These are phyloP conservation scores for Pseudococcus viburni DNA, from an alignment of 2,888 invertebrate genomes.

Conservation along the genomic window DNA sequence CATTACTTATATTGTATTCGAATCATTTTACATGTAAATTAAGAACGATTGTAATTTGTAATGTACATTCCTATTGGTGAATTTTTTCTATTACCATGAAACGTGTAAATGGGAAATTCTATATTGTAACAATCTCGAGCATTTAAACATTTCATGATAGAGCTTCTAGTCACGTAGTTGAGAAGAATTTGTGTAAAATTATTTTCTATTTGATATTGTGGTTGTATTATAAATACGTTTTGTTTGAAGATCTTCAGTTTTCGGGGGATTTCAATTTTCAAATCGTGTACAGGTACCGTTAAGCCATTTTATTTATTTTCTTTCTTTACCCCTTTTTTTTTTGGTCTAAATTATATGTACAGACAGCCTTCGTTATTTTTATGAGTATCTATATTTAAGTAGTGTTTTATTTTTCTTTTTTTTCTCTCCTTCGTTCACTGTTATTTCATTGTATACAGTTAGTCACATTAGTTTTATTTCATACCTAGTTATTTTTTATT, in stretches of 20 bases:
- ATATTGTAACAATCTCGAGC: conserved; percentile 20
- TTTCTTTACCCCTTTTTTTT: neutral
- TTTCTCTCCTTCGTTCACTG: conserved; percentile 56
- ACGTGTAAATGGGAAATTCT: conserved; percentile 9
- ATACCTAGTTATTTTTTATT: conserved; percentile 58
- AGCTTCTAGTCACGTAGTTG: conserved; percentile 49
- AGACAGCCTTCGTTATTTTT: conserved; percentile 37
- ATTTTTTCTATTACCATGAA: conserved; percentile 6
- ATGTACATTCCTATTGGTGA: neutral
- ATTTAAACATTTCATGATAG: conserved; percentile 48
- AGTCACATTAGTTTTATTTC: conserved; percentile 63
- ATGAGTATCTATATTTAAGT: neutral
- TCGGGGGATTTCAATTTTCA: neutral
- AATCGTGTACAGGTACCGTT: conserved; percentile 12
- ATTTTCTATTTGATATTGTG: neutral
- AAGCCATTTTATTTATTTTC: neutral
- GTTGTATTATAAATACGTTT: conserved; percentile 29
- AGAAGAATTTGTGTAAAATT: conserved; percentile 28
- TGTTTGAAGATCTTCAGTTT: neutral
- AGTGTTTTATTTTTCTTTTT: conserved; percentile 53
- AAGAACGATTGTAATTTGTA: neutral
- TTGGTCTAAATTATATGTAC: conserved; percentile 24
- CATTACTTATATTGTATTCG: conserved; percentile 29
- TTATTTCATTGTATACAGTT: conserved; percentile 65
- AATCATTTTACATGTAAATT: conserved; percentile 23